Conservation (phyloP, 1,140 invertebrate species). For the Campoletis sonorensis region DNA sequence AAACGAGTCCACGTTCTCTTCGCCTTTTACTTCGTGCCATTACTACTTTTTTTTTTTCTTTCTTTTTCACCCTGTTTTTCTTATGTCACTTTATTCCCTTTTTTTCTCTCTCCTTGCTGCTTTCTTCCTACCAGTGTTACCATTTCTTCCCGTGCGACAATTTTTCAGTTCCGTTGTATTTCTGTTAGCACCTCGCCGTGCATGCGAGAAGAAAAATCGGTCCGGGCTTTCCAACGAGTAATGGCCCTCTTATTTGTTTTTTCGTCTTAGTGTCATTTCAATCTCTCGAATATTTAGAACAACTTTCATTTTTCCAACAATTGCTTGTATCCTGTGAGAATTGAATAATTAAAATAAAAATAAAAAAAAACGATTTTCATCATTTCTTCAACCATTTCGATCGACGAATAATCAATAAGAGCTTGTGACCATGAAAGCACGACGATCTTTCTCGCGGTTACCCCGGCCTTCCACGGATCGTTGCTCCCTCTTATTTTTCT, state of each 20-base stretch:
- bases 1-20: conserved; percentile 14
- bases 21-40: conserved; percentile 9
- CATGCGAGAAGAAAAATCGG: background rate
- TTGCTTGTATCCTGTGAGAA: background rate
- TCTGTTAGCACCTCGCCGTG: background rate
- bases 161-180: conserved; percentile 9
- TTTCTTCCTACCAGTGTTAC: no score
- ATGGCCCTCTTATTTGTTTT: background rate
- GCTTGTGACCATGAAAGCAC: conserved; percentile 25
- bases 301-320: conserved; percentile 2
- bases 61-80: background rate
- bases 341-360: background rate
- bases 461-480: conserved; percentile 51
- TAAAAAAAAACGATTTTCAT: no score
- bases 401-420: conserved; percentile 52
- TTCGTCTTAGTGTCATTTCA: background rate
- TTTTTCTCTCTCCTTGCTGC: no score
- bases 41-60: background rate
- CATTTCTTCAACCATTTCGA: no score
- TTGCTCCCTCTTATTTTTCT: conserved; percentile 36
- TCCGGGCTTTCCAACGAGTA: background rate
- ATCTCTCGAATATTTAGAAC: no score
- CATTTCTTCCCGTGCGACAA: conserved; percentile 6
- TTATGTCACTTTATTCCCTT: conserved; percentile 1
- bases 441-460: conserved; percentile 17